Base-by-base conservation (phyloP, 2,797 vertebrate species). In the Octomys mimax region DNA sequence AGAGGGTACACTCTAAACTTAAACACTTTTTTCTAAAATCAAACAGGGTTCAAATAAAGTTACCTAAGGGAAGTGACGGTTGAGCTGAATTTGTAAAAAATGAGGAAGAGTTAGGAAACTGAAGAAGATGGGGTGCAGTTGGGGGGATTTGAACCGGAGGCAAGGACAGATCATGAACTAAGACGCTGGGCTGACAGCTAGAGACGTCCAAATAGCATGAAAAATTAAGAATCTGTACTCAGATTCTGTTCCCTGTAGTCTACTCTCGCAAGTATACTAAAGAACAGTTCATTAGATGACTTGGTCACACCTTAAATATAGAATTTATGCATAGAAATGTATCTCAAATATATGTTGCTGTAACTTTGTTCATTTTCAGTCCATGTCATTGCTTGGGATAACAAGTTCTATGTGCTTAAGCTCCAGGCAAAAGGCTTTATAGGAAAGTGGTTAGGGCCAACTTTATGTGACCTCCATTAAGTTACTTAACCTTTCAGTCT, bases 381-480 rank as follows among this genome's bases (percentile, higher is more conserved):
- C 7, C 77, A 0, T 93, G 11, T 83, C 70, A 14, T 39, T 52
- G 39, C 6, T 90, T 89, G 5, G 57, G 46, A 24, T 89, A 75
- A 66, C n/a, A 59, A 84, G 70, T 92, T 87, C 49, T 26, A n/a
- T 87, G 70, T 87, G 12, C 91, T 46, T 95, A 57, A 83, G 36
- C 52, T 91, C 89, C 24, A 84, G 52, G 73, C n/a, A 31, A 80
- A 92, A 91, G 57, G 71, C 26, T 91, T 12, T 6, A 13, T 42
- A 42, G 39, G 54, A 88, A 57, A 70, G n/a, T 71, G 3, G 33
- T 75, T 92, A 71, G 14, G 87, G 4, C 2, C 33, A 73, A 24
- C 12, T 24, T 21, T 86, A 0, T 66, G 57, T 59, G 54, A 75
- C 78, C 52, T 21, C 61, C 14, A 49, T 62, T 68, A 84, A 54